These are phyloP conservation scores for Crenichthys baileyi DNA, from an alignment of 2,797 vertebrate genomes.

Conservation along the genomic window DNA sequence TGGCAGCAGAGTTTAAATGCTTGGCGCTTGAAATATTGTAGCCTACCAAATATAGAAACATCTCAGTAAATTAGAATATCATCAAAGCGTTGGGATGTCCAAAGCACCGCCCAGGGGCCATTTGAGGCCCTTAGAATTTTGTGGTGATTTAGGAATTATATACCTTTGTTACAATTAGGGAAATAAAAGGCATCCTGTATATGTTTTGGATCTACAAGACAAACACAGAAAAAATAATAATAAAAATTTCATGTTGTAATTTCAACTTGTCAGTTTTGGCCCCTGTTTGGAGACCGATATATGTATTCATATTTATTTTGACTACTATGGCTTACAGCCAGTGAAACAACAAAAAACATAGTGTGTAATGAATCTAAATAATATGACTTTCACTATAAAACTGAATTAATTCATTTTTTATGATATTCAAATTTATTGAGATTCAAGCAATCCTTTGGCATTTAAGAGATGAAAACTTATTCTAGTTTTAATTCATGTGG, in stretches of 20 bases:
- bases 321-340: no score
- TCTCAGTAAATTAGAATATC: background rate
- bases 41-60: background rate
- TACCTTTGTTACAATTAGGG: no score
- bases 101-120: background rate
- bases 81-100: background rate
- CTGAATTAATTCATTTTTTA: background rate
- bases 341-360: background rate
- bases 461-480: background rate
- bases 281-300: background rate
- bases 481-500: background rate
- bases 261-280: no score
- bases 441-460: background rate
- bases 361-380: background rate
- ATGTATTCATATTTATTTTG: background rate
- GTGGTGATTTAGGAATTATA: no score
- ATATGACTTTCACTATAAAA: background rate
- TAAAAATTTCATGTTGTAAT: no score
- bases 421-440: background rate
- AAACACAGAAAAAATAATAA: no score
- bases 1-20: no score
- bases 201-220: background rate
- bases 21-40: background rate
- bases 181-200: no score
- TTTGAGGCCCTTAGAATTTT: no score